phyloP scores from a whole-genome alignment of 1,140 invertebrate species.

The Aporrectodea caliginosa region DNA sequence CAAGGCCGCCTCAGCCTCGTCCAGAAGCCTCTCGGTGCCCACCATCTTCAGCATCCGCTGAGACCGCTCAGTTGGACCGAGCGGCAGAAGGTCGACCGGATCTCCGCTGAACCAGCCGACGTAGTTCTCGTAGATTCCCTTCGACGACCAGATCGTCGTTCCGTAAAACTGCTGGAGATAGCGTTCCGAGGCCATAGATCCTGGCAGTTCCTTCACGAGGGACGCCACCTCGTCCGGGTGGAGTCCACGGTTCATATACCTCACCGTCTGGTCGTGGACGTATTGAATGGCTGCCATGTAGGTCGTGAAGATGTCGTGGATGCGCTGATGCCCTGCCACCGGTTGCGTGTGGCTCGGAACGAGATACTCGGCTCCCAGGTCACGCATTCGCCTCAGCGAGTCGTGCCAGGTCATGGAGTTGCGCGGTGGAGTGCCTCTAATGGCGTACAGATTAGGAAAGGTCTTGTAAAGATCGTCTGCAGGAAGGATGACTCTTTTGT shows the following conservation, averaged over 20 bases:
- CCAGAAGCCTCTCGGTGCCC: slow-evolving; percentile 35
- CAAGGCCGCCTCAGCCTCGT: slow-evolving; percentile 35
- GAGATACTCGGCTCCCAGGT: slow-evolving; percentile 38
- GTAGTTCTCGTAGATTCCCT: slow-evolving; percentile 41
- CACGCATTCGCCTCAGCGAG: slow-evolving; percentile 42
- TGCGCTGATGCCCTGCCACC: slow-evolving; percentile 35
- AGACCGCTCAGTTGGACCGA: slow-evolving; percentile 37
- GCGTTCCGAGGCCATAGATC: not conserved
- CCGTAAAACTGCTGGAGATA: slow-evolving; percentile 42
- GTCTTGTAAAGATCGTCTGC: slow-evolving; percentile 45
- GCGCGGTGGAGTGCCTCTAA: slow-evolving; percentile 42
- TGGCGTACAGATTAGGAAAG: slow-evolving; percentile 48
- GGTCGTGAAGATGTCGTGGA: slow-evolving; percentile 35
- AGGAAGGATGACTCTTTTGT: slow-evolving; percentile 37
- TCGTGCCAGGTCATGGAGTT: slow-evolving; percentile 40
- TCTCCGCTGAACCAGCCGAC: slow-evolving; percentile 47
- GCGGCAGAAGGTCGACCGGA: slow-evolving; percentile 40
- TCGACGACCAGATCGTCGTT: slow-evolving; percentile 43
- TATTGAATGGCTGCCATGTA: slow-evolving; percentile 46
- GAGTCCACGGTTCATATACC: slow-evolving; percentile 40
- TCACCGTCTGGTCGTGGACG: slow-evolving; percentile 43
- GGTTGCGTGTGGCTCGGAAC: slow-evolving; percentile 46
- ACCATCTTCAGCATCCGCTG: slow-evolving; percentile 37
- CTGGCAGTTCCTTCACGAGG: not conserved
- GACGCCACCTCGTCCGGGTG: slow-evolving; percentile 39